A percentile compares a stretch with the other conserved stretches of the same genome.
Conservation (phyloP, 2,113 vertebrate genomes). For the Neotoma lepida region DNA sequence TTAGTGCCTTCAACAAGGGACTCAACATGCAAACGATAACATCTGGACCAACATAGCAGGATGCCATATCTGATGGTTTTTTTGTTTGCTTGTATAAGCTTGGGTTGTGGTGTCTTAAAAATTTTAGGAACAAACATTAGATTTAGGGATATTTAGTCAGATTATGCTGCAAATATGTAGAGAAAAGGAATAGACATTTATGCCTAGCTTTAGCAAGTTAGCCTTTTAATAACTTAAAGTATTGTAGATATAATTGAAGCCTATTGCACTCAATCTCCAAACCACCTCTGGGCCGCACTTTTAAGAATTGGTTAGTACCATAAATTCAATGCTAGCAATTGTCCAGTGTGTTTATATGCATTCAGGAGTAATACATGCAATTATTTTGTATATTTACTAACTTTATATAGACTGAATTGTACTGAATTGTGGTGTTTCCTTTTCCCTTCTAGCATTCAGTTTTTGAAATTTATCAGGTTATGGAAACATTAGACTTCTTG, state of each 20-base stretch:
- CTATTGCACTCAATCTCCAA: background rate
- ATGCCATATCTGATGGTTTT: background rate
- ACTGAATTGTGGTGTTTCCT: conserved; percentile 16
- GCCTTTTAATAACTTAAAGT: conserved; percentile 39
- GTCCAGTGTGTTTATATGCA: background rate
- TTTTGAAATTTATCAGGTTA: background rate
- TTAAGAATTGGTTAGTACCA: background rate
- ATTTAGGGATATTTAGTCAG: conserved; percentile 34
- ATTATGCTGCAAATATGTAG: conserved; percentile 29
- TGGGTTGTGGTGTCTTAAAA: conserved; percentile 8
- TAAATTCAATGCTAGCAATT: background rate
- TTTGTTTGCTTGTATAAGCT: conserved; percentile 16
- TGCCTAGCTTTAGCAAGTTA: conserved; percentile 15
- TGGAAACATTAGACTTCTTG: background rate
- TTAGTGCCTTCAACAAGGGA: conserved; percentile 38
- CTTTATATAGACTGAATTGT: background rate
- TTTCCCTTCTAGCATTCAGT: background rate
- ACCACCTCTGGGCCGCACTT: background rate
- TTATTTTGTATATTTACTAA: conserved; percentile 29
- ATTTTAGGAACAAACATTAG: conserved; percentile 21
- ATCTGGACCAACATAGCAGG: conserved; percentile 56
- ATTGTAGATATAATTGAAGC: background rate
- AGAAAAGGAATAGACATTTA: conserved; percentile 47
- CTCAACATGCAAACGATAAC: conserved; percentile 60
- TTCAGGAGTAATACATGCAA: background rate